phyloP scores from a whole-genome alignment of 2,797 vertebrate genomes.

The Gouania willdenowi region DNA sequence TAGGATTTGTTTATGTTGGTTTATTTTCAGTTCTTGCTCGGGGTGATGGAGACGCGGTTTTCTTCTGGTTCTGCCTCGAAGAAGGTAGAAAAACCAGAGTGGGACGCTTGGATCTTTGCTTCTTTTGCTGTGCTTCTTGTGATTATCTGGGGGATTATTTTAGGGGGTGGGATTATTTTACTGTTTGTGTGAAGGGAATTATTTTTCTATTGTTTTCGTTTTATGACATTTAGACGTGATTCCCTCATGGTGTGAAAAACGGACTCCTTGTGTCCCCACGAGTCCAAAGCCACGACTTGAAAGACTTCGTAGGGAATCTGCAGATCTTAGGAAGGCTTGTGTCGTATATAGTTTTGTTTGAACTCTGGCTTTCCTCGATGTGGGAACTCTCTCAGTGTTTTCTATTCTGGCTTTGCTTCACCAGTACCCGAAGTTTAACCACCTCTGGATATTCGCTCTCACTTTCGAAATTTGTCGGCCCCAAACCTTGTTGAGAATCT shows the following conservation, averaged over 20 bases:
- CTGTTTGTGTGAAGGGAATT: constrained; percentile 48
- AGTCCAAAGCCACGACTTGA: constrained; percentile 34
- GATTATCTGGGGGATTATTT: constrained; percentile 65
- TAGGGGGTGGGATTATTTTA: constrained; percentile 51
- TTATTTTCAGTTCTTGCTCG: constrained; percentile 59
- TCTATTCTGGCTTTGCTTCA: constrained; percentile 35
- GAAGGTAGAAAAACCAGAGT: background rate
- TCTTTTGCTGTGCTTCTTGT: constrained; percentile 70
- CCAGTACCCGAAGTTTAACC: constrained; percentile 33
- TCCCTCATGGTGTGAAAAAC: constrained; percentile 41
- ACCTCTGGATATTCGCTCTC: constrained; percentile 27
- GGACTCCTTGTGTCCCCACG: no score
- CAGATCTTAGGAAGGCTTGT: constrained; percentile 28
- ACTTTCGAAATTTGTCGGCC: constrained; percentile 53
- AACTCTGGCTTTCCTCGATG: constrained; percentile 51
- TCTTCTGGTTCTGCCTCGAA: constrained; percentile 45
- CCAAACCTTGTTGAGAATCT: constrained; percentile 41
- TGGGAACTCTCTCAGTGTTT: constrained; percentile 30
- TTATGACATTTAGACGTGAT: constrained; percentile 49
- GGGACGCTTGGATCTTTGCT: constrained; percentile 61
- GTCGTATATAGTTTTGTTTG: constrained; percentile 28
- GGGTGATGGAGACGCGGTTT: constrained; percentile 36
- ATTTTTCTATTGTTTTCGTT: constrained; percentile 54
- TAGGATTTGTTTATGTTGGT: constrained; percentile 65
- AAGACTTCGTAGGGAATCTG: constrained; percentile 34